phyloP scores from a whole-genome alignment of 2,113 vertebrate genomes.

The Todiramphus saurophagus region DNA sequence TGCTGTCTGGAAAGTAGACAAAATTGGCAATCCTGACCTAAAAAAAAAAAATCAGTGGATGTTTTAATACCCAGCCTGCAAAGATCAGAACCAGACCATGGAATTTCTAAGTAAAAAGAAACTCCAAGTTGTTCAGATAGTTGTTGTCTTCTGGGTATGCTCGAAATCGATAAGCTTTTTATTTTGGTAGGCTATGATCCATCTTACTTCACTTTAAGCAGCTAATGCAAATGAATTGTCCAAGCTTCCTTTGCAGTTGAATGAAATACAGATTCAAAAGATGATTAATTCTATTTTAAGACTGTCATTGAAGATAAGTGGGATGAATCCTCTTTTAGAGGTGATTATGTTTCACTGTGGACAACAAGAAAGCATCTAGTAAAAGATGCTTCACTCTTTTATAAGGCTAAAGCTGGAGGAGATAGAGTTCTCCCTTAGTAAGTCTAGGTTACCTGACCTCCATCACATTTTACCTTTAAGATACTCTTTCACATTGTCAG shows the following conservation, averaged over 20 bases:
- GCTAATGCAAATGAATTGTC: background rate
- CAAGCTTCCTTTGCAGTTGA: background rate
- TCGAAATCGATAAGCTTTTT: background rate
- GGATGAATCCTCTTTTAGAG: background rate
- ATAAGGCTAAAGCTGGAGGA: background rate
- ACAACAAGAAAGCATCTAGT: background rate
- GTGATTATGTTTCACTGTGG: background rate
- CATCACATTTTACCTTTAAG: background rate
- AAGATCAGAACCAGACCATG: background rate
- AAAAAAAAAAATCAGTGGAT: background rate
- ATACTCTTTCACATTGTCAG: background rate
- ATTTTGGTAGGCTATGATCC: background rate
- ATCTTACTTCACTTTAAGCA: background rate
- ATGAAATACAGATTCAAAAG: background rate
- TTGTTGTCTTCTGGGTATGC: background rate
- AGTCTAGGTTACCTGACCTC: background rate
- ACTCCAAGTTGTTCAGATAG: background rate
- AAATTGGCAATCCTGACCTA: background rate
- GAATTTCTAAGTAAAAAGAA: background rate
- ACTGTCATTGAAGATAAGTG: background rate
- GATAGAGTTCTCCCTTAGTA: background rate
- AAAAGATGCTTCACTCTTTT: background rate
- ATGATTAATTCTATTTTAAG: background rate
- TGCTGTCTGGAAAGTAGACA: background rate
- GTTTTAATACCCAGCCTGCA: background rate